Percentiles rank a stretch among this genome's conserved stretches.
phyloP scores from a whole-genome alignment of 2,888 invertebrate genomes.

The Lampropteryx suffumata region DNA sequence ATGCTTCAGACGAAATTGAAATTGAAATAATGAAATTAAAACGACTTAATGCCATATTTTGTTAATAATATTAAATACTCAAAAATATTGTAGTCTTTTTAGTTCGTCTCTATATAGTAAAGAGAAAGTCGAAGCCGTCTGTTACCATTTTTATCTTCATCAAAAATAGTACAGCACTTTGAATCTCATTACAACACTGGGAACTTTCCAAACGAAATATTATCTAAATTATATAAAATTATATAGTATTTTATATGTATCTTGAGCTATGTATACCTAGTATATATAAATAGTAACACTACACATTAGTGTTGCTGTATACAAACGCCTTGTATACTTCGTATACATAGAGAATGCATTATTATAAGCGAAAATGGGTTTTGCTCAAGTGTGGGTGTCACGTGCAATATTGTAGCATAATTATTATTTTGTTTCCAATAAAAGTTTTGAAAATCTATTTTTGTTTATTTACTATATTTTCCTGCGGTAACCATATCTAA shows the following conservation, averaged over 20 bases:
- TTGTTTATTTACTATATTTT: conserved; percentile 37
- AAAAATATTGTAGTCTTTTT: too few relatives aligned
- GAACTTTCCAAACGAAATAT: background rate
- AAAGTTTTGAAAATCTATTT: conserved; percentile 65
- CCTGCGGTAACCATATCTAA: too few relatives aligned
- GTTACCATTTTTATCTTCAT: background rate
- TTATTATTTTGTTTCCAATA: conserved; percentile 83
- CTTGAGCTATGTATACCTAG: too few relatives aligned
- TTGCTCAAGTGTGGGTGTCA: conserved; percentile 74
- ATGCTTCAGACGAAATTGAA: conserved; percentile 3
- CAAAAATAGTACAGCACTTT: conserved; percentile 2
- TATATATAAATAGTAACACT: background rate
- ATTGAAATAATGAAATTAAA: too few relatives aligned
- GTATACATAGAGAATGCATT: conserved; percentile 25
- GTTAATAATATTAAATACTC: too few relatives aligned
- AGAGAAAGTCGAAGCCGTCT: too few relatives aligned
- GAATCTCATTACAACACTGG: conserved; percentile 4
- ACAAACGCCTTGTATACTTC: background rate
- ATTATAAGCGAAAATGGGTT: conserved; percentile 73
- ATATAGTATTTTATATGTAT: too few relatives aligned
- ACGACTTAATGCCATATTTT: too few relatives aligned
- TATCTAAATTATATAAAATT: too few relatives aligned
- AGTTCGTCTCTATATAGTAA: too few relatives aligned
- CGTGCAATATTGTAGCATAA: conserved; percentile 81
- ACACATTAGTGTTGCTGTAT: background rate